Conservation (phyloP, 2,888 invertebrate species). For the Linnaemya vulpina region DNA sequence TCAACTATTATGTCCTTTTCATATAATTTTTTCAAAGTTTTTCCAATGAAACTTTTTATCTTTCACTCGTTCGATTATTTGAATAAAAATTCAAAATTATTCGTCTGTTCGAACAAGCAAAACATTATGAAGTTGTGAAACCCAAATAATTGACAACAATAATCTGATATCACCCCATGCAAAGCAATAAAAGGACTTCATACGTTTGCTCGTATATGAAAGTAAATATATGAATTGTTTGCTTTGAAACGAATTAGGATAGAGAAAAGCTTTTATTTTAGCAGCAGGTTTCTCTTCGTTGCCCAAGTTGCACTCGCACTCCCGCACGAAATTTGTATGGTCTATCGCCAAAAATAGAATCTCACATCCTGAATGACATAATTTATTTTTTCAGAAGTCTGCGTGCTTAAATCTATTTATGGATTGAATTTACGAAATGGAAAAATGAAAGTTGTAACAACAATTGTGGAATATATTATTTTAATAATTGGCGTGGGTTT, state of each 20-base stretch:
- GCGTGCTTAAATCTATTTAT: neutral
- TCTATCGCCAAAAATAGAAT: constrained; percentile 48
- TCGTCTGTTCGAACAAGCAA: too few relatives aligned
- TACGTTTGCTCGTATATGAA: too few relatives aligned
- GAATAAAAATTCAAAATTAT: too few relatives aligned
- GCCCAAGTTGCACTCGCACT: neutral
- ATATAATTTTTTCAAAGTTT: too few relatives aligned
- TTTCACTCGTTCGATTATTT: too few relatives aligned
- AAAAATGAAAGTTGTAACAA: neutral
- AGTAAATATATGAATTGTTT: neutral
- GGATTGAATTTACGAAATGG: neutral
- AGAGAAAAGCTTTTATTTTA: constrained; percentile 31
- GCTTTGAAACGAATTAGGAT: constrained; percentile 1
- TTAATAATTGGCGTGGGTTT: neutral
- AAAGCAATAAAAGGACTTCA: too few relatives aligned
- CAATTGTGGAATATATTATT: neutral
- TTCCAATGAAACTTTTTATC: too few relatives aligned
- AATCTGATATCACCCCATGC: too few relatives aligned
- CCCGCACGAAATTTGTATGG: neutral
- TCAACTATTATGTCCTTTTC: too few relatives aligned
- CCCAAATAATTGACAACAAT: too few relatives aligned
- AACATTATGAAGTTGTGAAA: too few relatives aligned
- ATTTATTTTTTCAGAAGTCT: constrained; percentile 7
- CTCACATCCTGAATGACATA: constrained; percentile 8
- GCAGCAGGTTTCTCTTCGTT: neutral